Evolutionary conservation across 1,140 invertebrate species (phyloP), one percentile per base, ranked within the genome.

Genomic region (Zaprionus africanus): DNA sequence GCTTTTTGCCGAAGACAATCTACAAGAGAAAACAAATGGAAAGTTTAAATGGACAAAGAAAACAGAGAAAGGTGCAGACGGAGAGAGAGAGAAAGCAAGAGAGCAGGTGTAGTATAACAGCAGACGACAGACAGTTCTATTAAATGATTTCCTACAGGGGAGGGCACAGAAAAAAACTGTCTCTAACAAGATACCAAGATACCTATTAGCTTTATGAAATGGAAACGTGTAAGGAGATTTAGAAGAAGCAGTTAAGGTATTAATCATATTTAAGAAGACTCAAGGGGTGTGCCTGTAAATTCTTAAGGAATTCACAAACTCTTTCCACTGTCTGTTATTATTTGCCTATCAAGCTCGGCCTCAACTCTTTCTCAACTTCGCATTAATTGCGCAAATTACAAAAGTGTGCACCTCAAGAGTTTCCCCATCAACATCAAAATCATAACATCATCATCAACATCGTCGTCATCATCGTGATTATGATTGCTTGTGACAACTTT

Each of bases 401-500:
- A 88, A 83, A 83, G 77, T 61, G 62, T 70, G 67, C 73, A 88
- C 84, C 84, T 88, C 81, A 64, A 78, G 81, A 76, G 49, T 59
- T 68, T 34, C 26, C 36, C 67, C 67, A 58, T 49, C 43, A 67
- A 26, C 41, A 38, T 34, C 28, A 31, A 7, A 7, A 31, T 31
- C 31, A n/a, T n/a, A 31, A 15, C 13, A 41, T 6, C 4, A 41
- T 7, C 28, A 26, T 26, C 5, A 26, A 26, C 26, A 26, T 26
- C 26, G 7, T 31, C 28, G 7, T 31, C 31, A 83, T 72, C 36
- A 71, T 67, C 54, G 77, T 81, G 63, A 82, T 85, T 66, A 76
- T 88, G 82, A 88, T 83, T 83, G 81, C 81, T 88, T 87, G 79
- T 81, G 84, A 81, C 81, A 87, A 90, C 84, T 87, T 87, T 84